Percentiles rank a stretch among this genome's conserved stretches.
Evolutionary conservation across 2,113 vertebrate genomes (phyloP).

Genomic region (Archilochus colubris): DNA sequence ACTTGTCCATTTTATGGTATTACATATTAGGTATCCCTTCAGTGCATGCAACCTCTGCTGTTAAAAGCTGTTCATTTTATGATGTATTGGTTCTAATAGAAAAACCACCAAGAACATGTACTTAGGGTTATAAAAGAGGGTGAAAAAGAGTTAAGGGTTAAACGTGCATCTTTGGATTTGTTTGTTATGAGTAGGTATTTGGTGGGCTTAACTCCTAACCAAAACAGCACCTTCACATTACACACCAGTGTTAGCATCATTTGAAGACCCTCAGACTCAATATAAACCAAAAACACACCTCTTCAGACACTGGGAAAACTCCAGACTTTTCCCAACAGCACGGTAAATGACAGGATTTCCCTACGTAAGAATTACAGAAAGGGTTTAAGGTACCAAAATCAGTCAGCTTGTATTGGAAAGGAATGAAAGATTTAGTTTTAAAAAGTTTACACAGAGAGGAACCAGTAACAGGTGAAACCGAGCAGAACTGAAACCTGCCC

Average conservation of each 20-base stretch:
- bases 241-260: accelerated
- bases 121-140: background rate
- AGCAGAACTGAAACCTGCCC: background rate
- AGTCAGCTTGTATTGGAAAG: accelerated
- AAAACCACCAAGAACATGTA: background rate
- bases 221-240: background rate
- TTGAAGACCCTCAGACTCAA: background rate
- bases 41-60: background rate
- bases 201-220: background rate
- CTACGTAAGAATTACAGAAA: background rate
- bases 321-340: background rate
- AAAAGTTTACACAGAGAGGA: background rate
- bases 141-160: background rate
- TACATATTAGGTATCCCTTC: background rate
- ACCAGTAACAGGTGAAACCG: background rate
- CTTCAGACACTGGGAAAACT: background rate
- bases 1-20: background rate
- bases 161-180: background rate
- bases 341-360: background rate
- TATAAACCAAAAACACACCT: background rate
- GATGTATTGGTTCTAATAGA: background rate
- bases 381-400: background rate
- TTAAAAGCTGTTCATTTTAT: background rate
- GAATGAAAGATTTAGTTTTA: background rate
- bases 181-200: background rate